Percentiles rank a stretch among this genome's conserved stretches.
These are phyloP conservation scores for Coleophora flavipennella DNA, from an alignment of 2,888 invertebrate genomes.

Conservation along the genomic window DNA sequence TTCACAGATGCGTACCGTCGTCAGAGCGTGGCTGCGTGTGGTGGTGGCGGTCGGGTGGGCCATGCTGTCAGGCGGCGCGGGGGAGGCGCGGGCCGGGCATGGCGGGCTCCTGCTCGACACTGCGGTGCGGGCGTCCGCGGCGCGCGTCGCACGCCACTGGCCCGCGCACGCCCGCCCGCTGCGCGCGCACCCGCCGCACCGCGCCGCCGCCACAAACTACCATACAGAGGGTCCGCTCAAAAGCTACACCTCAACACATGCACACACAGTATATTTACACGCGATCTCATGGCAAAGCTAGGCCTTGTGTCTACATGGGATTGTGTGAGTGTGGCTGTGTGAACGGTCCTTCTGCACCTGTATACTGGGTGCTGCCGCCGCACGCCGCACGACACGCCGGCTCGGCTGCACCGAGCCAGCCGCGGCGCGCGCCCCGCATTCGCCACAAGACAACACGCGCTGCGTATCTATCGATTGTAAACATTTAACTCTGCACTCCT, in stretches of 20 bases:
- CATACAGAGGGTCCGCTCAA: slow-evolving; percentile 2
- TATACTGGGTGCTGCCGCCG: background rate
- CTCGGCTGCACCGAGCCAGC: too few relatives aligned
- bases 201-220: slow-evolving; percentile 21
- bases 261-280: too few relatives aligned
- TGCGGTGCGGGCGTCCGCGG: slow-evolving; percentile 71
- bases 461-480: background rate
- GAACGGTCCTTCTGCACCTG: too few relatives aligned
- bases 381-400: background rate
- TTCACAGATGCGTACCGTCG: slow-evolving; percentile 60
- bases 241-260: background rate
- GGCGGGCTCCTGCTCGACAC: slow-evolving; percentile 70
- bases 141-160: slow-evolving; percentile 70
- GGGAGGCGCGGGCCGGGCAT: slow-evolving; percentile 71
- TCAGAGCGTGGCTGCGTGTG: slow-evolving; percentile 73
- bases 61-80: slow-evolving; percentile 73
- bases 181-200: slow-evolving; percentile 46
- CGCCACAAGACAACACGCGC: background rate
- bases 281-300: too few relatives aligned
- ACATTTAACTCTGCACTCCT: background rate
- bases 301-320: too few relatives aligned
- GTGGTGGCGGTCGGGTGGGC: slow-evolving; percentile 69
- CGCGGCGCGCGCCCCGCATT: background rate
- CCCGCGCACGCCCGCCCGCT: slow-evolving; percentile 52
- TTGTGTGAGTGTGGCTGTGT: too few relatives aligned